Percentiles rank a stretch among this genome's conserved stretches.
These are phyloP conservation scores for Pandemis heparana DNA, from an alignment of 2,888 invertebrate species.

Conservation along the genomic window DNA sequence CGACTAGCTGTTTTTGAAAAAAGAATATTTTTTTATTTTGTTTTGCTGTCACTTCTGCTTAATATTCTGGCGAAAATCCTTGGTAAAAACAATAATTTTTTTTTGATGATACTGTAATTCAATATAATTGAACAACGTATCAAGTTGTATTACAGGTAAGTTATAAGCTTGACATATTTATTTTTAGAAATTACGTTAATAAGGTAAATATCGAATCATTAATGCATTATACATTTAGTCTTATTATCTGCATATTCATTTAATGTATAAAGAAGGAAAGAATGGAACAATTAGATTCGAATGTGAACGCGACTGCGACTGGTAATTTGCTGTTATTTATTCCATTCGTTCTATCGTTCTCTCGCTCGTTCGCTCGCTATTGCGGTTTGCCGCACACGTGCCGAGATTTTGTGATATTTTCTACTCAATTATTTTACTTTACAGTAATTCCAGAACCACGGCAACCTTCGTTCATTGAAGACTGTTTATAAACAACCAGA, in stretches of 20 bases:
- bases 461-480: slow-evolving; percentile 59
- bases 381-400: slow-evolving; percentile 85
- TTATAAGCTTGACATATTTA: background rate
- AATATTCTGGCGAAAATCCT: background rate
- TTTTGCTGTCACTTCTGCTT: slow-evolving; percentile 8
- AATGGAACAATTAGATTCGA: background rate
- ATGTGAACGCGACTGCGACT: slow-evolving; percentile 35
- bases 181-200: background rate
- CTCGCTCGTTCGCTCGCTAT: slow-evolving; percentile 58
- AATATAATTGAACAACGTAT: background rate
- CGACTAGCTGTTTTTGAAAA: slow-evolving; percentile 7
- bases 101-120: background rate
- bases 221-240: background rate
- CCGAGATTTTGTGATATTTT: slow-evolving; percentile 83
- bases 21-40: slow-evolving; percentile 14
- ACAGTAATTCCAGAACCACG: slow-evolving; percentile 63
- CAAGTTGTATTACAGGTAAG: background rate
- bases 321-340: slow-evolving; percentile 19
- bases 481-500: slow-evolving; percentile 63
- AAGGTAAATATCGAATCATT: background rate
- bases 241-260: background rate
- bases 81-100: background rate
- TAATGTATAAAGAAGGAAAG: background rate
- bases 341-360: slow-evolving; percentile 41
- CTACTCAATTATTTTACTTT: slow-evolving; percentile 74